phyloP scores from a whole-genome alignment of 2,113 vertebrate species.

The Crotalus helleri region DNA sequence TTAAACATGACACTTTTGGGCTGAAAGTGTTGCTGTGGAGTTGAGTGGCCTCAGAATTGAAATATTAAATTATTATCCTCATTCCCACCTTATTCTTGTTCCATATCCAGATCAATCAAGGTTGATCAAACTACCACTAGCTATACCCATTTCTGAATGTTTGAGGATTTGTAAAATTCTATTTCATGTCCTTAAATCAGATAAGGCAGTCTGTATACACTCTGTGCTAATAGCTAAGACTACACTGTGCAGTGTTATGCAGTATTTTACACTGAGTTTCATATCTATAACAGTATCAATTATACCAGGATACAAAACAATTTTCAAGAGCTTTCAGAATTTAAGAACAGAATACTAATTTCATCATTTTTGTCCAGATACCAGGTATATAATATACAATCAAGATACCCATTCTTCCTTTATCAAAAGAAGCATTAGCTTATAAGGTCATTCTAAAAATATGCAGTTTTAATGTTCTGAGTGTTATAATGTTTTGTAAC shows the following conservation, averaged over 20 bases:
- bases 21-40: background rate
- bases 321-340: background rate
- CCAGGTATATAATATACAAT: constrained; percentile 6
- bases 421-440: constrained; percentile 40
- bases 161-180: background rate
- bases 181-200: background rate
- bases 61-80: background rate
- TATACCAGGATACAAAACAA: background rate
- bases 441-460: constrained; percentile 52
- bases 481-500: constrained; percentile 70
- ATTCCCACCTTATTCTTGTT: background rate
- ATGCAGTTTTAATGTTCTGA: constrained; percentile 51
- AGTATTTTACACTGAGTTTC: background rate
- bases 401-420: constrained; percentile 26
- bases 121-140: background rate
- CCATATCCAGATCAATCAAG: background rate
- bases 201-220: background rate
- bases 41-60: background rate
- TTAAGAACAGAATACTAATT: background rate
- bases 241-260: background rate
- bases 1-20: background rate
- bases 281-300: background rate
- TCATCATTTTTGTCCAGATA: background rate
- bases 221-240: background rate
- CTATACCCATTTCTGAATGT: background rate